Conservation (phyloP, 1,140 invertebrate species). For the Bombus waltoni region DNA sequence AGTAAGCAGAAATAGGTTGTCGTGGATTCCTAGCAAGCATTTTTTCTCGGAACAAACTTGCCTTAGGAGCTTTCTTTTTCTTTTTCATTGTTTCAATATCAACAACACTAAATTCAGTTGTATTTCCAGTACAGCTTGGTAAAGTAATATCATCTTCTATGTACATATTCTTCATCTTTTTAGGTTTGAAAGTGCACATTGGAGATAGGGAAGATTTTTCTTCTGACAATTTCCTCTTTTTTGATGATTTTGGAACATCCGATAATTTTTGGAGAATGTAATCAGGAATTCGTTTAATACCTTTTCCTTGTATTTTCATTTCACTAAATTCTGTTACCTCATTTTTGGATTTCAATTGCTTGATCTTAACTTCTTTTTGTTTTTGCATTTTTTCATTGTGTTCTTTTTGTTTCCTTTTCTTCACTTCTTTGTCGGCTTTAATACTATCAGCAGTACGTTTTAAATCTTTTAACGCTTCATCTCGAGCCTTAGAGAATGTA, state of each 20-base stretch:
- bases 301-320: neutral
- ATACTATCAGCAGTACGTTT: slow-evolving; percentile 21
- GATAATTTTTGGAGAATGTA: slow-evolving; percentile 65
- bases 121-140: slow-evolving; percentile 59
- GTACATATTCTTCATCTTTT: slow-evolving; percentile 1
- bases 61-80: slow-evolving; percentile 17
- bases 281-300: slow-evolving; percentile 63
- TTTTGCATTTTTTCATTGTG: slow-evolving; percentile 18
- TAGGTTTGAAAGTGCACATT: slow-evolving; percentile 27
- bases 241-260: slow-evolving; percentile 51
- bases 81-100: slow-evolving; percentile 62
- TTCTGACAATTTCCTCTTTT: slow-evolving; percentile 53
- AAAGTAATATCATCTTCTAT: slow-evolving; percentile 47
- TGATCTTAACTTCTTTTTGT: neutral
- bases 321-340: neutral
- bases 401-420: slow-evolving; percentile 41
- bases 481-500: slow-evolving; percentile 30
- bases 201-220: slow-evolving; percentile 10
- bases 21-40: slow-evolving; percentile 68
- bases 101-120: slow-evolving; percentile 65
- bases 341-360: neutral
- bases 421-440: slow-evolving; percentile 34
- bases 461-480: slow-evolving; percentile 14
- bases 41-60: slow-evolving; percentile 59
- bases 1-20: slow-evolving; percentile 59